Conservation (phyloP, 1,140 invertebrate species). For the Ceratina japonica region DNA sequence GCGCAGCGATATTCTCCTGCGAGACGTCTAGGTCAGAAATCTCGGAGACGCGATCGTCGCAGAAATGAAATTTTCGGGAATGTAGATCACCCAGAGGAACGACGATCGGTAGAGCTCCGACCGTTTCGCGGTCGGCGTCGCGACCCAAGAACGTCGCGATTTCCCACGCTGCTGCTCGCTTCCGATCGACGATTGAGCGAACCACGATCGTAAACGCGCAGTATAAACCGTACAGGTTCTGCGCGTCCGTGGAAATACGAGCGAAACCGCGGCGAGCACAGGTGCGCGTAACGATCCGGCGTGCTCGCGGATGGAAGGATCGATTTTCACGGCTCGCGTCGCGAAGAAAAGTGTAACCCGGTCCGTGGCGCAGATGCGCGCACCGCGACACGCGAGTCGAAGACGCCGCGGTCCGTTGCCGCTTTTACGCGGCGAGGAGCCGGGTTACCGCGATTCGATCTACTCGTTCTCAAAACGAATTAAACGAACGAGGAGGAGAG, state of each 20-base stretch:
- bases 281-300: slow-evolving; percentile 33
- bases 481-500: no score
- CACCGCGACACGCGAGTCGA: not conserved
- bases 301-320: not conserved
- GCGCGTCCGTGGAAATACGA: slow-evolving; percentile 35
- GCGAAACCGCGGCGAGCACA: slow-evolving; percentile 35
- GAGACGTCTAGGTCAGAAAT: slow-evolving; percentile 41
- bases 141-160: not conserved
- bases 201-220: slow-evolving; percentile 41
- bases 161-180: slow-evolving; percentile 37
- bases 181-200: slow-evolving; percentile 31
- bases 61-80: not conserved
- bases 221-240: slow-evolving; percentile 13
- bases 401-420: no score
- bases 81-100: not conserved
- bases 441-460: not conserved
- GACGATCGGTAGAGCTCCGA: not conserved
- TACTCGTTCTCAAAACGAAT: no score
- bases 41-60: not conserved
- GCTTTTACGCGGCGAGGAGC: not conserved
- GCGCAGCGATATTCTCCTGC: slow-evolving; percentile 17
- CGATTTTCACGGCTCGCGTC: slow-evolving; percentile 7
- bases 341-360: no score
- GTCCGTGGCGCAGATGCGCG: not conserved
- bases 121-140: not conserved